phyloP scores from a whole-genome alignment of 1,140 invertebrate genomes.

The Bursaphelenchus mucronatus region DNA sequence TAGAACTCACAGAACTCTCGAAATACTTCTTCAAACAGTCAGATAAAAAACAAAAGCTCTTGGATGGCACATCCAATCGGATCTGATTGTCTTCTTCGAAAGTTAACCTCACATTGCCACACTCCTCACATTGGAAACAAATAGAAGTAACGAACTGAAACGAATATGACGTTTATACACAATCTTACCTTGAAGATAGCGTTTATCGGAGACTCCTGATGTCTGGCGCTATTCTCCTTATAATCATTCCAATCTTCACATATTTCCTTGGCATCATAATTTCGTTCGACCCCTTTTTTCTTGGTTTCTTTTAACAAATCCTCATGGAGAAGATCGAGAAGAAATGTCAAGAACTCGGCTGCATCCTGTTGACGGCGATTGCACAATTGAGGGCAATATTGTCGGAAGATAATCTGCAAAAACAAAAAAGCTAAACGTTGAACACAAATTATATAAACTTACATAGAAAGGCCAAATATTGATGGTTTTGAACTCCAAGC shows the following conservation, averaged over 20 bases:
- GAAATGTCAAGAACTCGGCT: slow-evolving; percentile 42
- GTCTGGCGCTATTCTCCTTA: slow-evolving; percentile 11
- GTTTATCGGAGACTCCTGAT: slow-evolving; percentile 35
- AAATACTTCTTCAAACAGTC: slow-evolving; percentile 5
- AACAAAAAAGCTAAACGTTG: not conserved
- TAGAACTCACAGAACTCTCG: not conserved
- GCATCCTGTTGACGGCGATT: slow-evolving; percentile 46
- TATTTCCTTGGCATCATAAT: slow-evolving; percentile 35
- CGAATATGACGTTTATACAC: not conserved
- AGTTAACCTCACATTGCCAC: not conserved
- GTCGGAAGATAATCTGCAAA: slow-evolving; percentile 29
- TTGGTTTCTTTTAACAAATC: slow-evolving; percentile 33
- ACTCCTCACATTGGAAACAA: slow-evolving; percentile 1
- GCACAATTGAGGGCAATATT: slow-evolving; percentile 26
- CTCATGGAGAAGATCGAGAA: slow-evolving; percentile 44
- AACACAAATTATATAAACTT: not conserved
- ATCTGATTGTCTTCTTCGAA: not conserved
- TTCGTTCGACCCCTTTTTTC: slow-evolving; percentile 37
- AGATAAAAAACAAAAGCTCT: not conserved
- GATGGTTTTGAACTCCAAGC: slow-evolving; percentile 1
- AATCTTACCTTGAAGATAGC: slow-evolving; percentile 39
- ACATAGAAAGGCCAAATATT: slow-evolving; percentile 17
- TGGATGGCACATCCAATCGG: not conserved
- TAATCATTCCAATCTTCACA: slow-evolving; percentile 30
- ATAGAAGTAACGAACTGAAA: slow-evolving; percentile 7